A percentile compares a stretch with the other conserved stretches of the same genome.
phyloP scores from a whole-genome alignment of 2,113 vertebrate genomes.

The crab-eating macaque (Macaca fascicularis) region T2T-MFA8v1.1 NC_088375.1:107433001-107433500 shows the following conservation, averaged over 20 bases:
- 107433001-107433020: not conserved
- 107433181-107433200: slow-evolving; percentile 97
- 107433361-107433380: not conserved
- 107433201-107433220: slow-evolving; percentile 95
- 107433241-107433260: not conserved
- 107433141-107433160: slow-evolving; percentile 91
- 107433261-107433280: not conserved
- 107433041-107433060: not conserved
- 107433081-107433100: not conserved
- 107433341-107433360: not conserved
- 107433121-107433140: slow-evolving; percentile 91
- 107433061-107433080: not conserved
- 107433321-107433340: not conserved
- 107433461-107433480: no score
- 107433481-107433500: no score
- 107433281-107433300: not conserved
- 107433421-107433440: no score
- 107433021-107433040: not conserved
- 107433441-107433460: no score
- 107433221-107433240: not conserved
- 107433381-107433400: not conserved
- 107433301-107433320: not conserved
- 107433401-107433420: no score
- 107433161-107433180: slow-evolving; percentile 93
- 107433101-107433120: not conserved